Percentiles rank a stretch among this genome's conserved stretches.
Conservation (phyloP, 2,888 invertebrate species). For the Thereva nobilitata region DNA sequence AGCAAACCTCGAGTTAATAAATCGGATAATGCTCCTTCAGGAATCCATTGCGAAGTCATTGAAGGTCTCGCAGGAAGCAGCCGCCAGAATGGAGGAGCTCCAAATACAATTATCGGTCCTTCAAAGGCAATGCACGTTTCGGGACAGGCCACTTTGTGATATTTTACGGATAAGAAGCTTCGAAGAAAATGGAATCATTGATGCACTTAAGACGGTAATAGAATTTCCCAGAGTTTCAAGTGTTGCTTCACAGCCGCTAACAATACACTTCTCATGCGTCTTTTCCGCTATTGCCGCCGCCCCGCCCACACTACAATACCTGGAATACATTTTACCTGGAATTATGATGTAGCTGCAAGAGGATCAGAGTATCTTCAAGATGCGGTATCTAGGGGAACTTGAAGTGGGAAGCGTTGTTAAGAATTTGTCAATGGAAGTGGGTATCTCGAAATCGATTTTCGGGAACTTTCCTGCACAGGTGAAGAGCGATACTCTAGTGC, state of each 20-base stretch:
- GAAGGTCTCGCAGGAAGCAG: slow-evolving; percentile 57
- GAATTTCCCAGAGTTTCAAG: neutral
- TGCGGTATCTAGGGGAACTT: slow-evolving; percentile 58
- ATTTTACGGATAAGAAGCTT: slow-evolving; percentile 74
- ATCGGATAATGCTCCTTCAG: slow-evolving; percentile 57
- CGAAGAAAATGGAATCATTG: slow-evolving; percentile 60
- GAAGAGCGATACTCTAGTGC: slow-evolving; percentile 55
- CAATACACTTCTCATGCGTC: neutral
- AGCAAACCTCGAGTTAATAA: slow-evolving; percentile 58
- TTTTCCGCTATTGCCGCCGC: neutral
- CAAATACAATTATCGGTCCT: slow-evolving; percentile 58
- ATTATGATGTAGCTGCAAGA: slow-evolving; percentile 52
- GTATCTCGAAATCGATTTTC: slow-evolving; percentile 57
- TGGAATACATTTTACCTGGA: neutral
- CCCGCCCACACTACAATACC: too few species aligned
- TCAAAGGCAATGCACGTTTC: slow-evolving; percentile 67
- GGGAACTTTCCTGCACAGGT: slow-evolving; percentile 58
- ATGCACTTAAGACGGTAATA: slow-evolving; percentile 56
- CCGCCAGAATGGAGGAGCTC: slow-evolving; percentile 58
- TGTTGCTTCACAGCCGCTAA: neutral
- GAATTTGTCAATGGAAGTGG: slow-evolving; percentile 57
- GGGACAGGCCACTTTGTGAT: slow-evolving; percentile 76
- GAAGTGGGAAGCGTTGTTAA: slow-evolving; percentile 56
- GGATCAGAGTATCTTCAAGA: slow-evolving; percentile 57
- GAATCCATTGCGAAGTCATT: slow-evolving; percentile 56